These are phyloP conservation scores for Neelides sp. DNA, from an alignment of 1,140 invertebrate species.

Conservation along the genomic window DNA sequence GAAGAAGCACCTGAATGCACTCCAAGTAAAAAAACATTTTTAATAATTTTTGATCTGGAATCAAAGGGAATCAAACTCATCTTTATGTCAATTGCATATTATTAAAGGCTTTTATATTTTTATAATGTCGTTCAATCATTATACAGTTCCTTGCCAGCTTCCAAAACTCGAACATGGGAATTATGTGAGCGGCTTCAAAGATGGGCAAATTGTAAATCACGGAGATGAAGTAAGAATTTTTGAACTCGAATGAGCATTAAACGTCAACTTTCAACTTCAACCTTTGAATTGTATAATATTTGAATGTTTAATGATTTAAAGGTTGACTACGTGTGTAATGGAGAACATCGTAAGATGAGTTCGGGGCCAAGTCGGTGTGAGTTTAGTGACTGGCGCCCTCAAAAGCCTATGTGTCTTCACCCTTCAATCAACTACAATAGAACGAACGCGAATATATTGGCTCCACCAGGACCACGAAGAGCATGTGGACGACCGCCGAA, in stretches of 20 bases:
- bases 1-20: slow-evolving; percentile 56
- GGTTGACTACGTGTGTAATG: slow-evolving; percentile 37
- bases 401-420: slow-evolving; percentile 42
- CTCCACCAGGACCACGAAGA: slow-evolving; percentile 14
- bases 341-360: slow-evolving; percentile 42
- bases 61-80: slow-evolving; percentile 1
- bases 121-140: slow-evolving; percentile 1
- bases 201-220: slow-evolving; percentile 62
- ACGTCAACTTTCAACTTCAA: too few species aligned
- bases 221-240: slow-evolving; percentile 40
- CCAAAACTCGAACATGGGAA: slow-evolving; percentile 56
- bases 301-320: slow-evolving; percentile 1
- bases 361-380: slow-evolving; percentile 47
- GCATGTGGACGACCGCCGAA: slow-evolving; percentile 21
- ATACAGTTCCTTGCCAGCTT: slow-evolving; percentile 55
- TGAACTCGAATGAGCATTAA: background rate
- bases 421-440: slow-evolving; percentile 25
- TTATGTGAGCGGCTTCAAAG: slow-evolving; percentile 59
- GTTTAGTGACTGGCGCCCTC: slow-evolving; percentile 50
- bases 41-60: background rate
- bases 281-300: background rate
- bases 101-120: slow-evolving; percentile 8
- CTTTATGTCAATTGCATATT: background rate
- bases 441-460: too few species aligned
- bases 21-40: slow-evolving; percentile 41